These are phyloP conservation scores for Tholera decimalis DNA, from an alignment of 2,888 invertebrate genomes.

Conservation along the genomic window DNA sequence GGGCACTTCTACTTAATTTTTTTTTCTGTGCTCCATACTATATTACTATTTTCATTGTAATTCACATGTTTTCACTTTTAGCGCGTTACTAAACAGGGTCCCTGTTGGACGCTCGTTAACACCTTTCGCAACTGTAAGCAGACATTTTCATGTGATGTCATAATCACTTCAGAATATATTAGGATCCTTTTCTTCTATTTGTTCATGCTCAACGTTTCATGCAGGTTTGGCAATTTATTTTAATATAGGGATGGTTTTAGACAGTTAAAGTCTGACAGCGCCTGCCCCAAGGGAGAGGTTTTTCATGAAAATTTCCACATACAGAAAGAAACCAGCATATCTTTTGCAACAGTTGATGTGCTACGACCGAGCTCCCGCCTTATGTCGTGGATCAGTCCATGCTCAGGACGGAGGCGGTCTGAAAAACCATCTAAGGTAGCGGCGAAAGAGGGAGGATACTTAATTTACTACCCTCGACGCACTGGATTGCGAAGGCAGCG, in stretches of 20 bases:
- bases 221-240: no score
- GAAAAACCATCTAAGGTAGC: background rate
- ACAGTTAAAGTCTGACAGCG: no score
- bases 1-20: no score
- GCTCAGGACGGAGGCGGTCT: background rate
- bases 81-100: constrained; percentile 81
- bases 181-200: constrained; percentile 16
- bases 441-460: background rate
- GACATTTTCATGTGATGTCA: constrained; percentile 52
- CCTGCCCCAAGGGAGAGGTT: no score
- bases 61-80: constrained; percentile 89
- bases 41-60: constrained; percentile 73
- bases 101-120: constrained; percentile 75
- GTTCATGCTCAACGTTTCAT: no score
- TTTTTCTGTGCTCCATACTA: no score
- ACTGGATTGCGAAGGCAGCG: background rate
- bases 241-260: no score
- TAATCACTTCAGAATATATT: constrained; percentile 36
- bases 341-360: background rate
- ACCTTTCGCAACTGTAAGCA: constrained; percentile 75
- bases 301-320: no score
- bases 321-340: no score
- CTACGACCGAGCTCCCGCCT: background rate
- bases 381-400: background rate
- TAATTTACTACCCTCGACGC: background rate